Evolutionary conservation across 2,888 invertebrate genomes (phyloP).

Genomic region (Epinotia nisella): DNA sequence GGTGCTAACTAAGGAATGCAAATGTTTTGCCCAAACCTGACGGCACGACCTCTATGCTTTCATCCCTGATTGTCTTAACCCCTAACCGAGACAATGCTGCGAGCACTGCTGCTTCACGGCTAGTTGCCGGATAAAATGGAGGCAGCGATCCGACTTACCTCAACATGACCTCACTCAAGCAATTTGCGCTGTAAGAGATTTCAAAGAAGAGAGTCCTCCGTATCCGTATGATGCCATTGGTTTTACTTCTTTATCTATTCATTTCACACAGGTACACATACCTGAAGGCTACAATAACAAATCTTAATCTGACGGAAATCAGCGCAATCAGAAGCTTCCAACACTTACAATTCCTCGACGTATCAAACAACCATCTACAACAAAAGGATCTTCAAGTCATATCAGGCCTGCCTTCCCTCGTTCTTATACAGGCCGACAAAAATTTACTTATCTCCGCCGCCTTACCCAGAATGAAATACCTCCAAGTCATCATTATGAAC

Average conservation of each 20-base stretch:
- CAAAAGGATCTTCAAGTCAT: conserved; percentile 77
- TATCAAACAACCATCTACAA: conserved; percentile 82
- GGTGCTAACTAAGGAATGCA: too few species aligned
- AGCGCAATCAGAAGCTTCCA: conserved; percentile 77
- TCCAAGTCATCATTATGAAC: conserved; percentile 86
- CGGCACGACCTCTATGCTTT: too few species aligned
- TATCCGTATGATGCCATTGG: not conserved
- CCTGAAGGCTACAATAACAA: conserved; percentile 80
- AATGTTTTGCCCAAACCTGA: too few species aligned
- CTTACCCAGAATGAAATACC: conserved; percentile 80
- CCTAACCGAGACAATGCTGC: too few species aligned
- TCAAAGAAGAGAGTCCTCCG: not conserved
- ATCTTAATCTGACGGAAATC: conserved; percentile 82
- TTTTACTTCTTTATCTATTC: not conserved
- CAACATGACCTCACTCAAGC: not conserved
- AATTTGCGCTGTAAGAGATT: not conserved
- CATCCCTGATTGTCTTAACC: too few species aligned
- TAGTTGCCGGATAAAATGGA: not conserved
- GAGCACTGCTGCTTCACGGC: too few species aligned
- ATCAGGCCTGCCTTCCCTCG: conserved; percentile 79
- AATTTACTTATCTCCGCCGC: conserved; percentile 80
- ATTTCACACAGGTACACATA: conserved; percentile 81
- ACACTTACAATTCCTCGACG: conserved; percentile 84
- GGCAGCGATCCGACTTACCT: not conserved
- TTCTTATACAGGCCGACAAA: conserved; percentile 84